phyloP scores from a whole-genome alignment of 2,113 vertebrate genomes.

The Suricata suricatta region DNA sequence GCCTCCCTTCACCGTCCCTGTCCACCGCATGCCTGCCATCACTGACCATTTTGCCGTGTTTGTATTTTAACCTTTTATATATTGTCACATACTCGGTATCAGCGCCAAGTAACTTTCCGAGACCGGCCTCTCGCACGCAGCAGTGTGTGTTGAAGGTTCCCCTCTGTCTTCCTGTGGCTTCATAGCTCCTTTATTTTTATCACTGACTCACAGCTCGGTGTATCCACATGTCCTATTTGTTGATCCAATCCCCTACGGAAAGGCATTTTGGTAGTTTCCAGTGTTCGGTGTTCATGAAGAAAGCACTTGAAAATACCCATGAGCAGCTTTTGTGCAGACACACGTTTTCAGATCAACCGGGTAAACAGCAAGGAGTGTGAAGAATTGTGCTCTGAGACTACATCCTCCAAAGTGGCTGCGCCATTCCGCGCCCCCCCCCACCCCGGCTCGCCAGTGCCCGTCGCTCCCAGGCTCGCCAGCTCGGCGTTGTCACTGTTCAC shows the following conservation, averaged over 20 bases:
- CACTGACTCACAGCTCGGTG: not conserved
- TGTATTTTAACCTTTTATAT: not conserved
- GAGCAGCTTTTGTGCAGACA: not conserved
- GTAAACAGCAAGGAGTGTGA: not conserved
- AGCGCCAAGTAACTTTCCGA: fast-evolving
- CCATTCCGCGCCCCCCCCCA: not conserved
- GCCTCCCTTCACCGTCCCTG: not conserved
- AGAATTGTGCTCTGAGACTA: not conserved
- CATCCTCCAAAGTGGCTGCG: not conserved
- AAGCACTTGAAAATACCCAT: not conserved
- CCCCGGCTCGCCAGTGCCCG: not conserved
- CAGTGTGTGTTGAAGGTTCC: not conserved
- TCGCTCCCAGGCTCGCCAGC: not conserved
- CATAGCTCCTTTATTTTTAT: not conserved
- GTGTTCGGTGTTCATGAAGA: not conserved
- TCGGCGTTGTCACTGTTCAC: not conserved
- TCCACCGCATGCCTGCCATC: not conserved
- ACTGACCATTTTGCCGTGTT: no score
- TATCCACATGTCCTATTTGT: not conserved
- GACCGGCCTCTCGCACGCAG: not conserved
- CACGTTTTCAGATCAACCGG: not conserved
- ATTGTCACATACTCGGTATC: no score
- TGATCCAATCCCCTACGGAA: not conserved
- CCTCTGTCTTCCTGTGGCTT: not conserved
- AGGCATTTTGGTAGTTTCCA: not conserved